A percentile compares a stretch with the other conserved stretches of the same genome.
Conservation (phyloP, 2,888 invertebrate genomes). For the Hermodice carunculata region DNA sequence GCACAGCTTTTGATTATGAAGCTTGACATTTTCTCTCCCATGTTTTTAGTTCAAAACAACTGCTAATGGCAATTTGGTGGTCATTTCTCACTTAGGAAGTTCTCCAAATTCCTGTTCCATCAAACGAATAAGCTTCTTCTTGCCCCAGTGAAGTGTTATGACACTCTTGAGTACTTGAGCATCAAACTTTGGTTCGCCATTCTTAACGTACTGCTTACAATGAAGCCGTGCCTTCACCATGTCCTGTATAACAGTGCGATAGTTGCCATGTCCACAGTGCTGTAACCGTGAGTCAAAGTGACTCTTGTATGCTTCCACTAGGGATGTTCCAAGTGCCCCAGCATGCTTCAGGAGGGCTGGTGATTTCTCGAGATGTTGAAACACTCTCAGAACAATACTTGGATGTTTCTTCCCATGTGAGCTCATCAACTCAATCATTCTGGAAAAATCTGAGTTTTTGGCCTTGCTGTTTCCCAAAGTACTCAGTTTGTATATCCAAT, state of each 20-base stretch:
- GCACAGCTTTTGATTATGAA: too few species aligned
- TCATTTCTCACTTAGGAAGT: too few species aligned
- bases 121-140: conserved; percentile 34
- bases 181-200: conserved; percentile 25
- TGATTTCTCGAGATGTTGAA: conserved; percentile 24
- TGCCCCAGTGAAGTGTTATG: conserved; percentile 18
- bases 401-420: conserved; percentile 7
- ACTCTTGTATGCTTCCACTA: conserved; percentile 19
- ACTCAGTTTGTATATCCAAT: conserved; percentile 24
- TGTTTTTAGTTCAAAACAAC: too few species aligned
- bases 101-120: conserved; percentile 24
- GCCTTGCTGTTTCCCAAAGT: conserved; percentile 6
- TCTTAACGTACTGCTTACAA: conserved; percentile 30
- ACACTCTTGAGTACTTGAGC: conserved; percentile 15
- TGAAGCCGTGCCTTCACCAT: conserved; percentile 29
- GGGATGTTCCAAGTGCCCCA: conserved; percentile 13
- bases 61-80: too few species aligned
- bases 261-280: conserved; percentile 25
- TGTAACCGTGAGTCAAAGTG: conserved; percentile 23
- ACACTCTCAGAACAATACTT: conserved; percentile 22
- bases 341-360: conserved; percentile 12
- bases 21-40: too few species aligned
- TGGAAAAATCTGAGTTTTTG: conserved; percentile 6
- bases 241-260: conserved; percentile 28
- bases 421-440: conserved; percentile 5